A percentile compares a stretch with the other conserved stretches of the same genome.
Conservation (phyloP, 2,113 vertebrate species). For the Gulo gulo region DNA sequence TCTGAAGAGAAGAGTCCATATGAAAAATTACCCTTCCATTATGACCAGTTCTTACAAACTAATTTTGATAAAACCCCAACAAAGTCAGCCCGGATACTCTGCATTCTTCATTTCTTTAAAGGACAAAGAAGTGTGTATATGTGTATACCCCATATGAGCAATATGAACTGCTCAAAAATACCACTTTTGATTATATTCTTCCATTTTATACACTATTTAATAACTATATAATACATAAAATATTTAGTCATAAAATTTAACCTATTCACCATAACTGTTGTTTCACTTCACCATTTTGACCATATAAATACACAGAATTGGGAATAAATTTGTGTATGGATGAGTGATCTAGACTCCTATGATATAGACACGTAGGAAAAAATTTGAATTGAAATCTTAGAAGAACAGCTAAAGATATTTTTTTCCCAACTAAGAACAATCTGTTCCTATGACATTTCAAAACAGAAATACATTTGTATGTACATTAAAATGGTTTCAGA, state of each 20-base stretch:
- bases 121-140: accelerated
- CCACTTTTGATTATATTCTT: neutral
- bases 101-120: neutral
- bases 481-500: neutral
- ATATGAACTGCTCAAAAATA: neutral
- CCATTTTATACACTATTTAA: neutral
- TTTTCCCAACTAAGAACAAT: neutral
- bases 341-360: neutral
- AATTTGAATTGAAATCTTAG: neutral
- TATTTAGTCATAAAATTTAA: neutral
- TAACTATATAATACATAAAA: neutral
- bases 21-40: neutral
- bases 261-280: neutral
- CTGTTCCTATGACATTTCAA: neutral
- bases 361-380: neutral
- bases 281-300: neutral
- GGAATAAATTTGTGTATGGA: neutral
- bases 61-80: neutral
- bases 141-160: neutral
- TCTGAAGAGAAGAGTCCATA: neutral
- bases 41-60: neutral
- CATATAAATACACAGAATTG: neutral
- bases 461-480: neutral
- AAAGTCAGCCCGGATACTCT: accelerated
- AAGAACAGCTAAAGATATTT: neutral